Evolutionary conservation across 2,888 invertebrate species (phyloP).

Genomic region (Oligia strigilis): DNA sequence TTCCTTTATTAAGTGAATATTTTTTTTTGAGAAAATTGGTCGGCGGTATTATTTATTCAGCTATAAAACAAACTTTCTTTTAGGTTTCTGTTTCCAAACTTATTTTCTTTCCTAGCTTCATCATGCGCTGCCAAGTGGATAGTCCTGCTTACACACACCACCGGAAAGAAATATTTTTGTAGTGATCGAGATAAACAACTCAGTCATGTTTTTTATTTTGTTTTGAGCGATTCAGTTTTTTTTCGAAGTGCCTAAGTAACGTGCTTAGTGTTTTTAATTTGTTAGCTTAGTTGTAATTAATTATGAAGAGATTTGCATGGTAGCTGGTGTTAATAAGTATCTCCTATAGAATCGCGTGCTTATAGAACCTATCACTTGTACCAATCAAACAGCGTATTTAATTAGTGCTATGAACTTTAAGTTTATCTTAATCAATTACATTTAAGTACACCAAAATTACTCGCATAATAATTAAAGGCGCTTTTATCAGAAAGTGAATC

Average conservation of each 20-base stretch:
- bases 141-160: neutral
- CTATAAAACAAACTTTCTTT: too few relatives aligned
- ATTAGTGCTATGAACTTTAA: slow-evolving; percentile 11
- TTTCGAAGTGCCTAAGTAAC: too few relatives aligned
- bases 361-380: neutral
- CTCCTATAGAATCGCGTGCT: neutral
- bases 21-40: neutral
- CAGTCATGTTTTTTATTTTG: neutral
- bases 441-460: neutral
- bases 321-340: neutral
- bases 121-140: too few relatives aligned
- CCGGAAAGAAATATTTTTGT: neutral
- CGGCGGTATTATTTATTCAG: neutral
- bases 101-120: neutral
- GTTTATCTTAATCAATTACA: slow-evolving; percentile 15
- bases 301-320: too few relatives aligned
- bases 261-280: neutral
- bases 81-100: neutral
- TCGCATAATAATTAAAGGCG: slow-evolving; percentile 3
- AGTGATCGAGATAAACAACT: neutral
- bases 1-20: neutral
- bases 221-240: neutral
- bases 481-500: neutral
- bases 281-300: too few relatives aligned
- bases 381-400: neutral